A percentile compares a stretch with the other conserved stretches of the same genome.
Conservation (phyloP, 2,113 vertebrate species). For the Daubentonia madagascariensis region DNA sequence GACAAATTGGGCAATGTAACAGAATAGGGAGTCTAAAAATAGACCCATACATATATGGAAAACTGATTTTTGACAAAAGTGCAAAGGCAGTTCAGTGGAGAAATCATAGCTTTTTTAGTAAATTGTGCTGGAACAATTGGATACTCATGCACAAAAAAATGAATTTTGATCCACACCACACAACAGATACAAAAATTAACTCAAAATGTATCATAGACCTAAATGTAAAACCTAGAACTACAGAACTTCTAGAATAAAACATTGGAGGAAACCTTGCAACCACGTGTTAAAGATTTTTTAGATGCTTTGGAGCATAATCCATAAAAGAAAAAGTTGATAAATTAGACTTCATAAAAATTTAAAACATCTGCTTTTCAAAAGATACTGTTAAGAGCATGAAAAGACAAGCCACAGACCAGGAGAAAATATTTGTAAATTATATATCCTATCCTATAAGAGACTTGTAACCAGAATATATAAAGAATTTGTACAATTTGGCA, state of each 20-base stretch:
- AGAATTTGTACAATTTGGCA: not conserved
- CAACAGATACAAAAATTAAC: not conserved
- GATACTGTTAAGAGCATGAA: not conserved
- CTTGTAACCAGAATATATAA: not conserved
- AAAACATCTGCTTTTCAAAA: not conserved
- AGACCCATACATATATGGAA: not conserved
- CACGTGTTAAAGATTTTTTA: not conserved
- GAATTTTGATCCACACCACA: not conserved
- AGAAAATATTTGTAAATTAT: not conserved
- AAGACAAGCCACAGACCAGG: not conserved
- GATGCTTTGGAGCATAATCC: not conserved
- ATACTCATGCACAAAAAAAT: not conserved
- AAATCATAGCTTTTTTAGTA: not conserved
- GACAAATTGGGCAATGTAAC: not conserved
- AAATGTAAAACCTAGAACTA: not conserved
- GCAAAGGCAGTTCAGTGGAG: not conserved
- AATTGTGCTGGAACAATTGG: not conserved
- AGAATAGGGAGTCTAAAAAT: not conserved
- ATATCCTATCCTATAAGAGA: not conserved
- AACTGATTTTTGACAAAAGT: not conserved
- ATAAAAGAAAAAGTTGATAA: not conserved
- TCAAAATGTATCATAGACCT: not conserved
- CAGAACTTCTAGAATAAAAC: not conserved
- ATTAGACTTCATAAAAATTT: not conserved
- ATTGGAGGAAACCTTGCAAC: not conserved